Evolutionary conservation across 2,113 vertebrate genomes (phyloP).

Genomic region (Gadus macrocephalus): DNA sequence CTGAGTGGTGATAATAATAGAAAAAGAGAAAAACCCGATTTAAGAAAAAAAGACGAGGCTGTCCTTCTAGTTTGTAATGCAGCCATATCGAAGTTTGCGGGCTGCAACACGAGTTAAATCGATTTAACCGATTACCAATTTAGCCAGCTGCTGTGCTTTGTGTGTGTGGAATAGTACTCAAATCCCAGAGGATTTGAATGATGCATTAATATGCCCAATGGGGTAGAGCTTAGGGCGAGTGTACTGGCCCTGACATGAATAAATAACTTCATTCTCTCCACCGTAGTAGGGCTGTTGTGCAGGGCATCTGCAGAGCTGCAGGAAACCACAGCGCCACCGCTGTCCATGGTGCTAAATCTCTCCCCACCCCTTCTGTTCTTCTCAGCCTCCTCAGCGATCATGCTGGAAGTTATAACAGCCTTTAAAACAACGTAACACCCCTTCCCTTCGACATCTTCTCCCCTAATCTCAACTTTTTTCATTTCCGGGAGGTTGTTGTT

Average conservation of each 20-base stretch:
- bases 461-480: too few species aligned
- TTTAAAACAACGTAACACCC: too few species aligned
- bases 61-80: slow-evolving; percentile 8
- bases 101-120: too few species aligned
- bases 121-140: too few species aligned
- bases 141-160: too few species aligned
- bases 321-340: not conserved
- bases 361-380: too few species aligned
- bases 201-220: slow-evolving; percentile 24
- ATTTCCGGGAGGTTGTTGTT: not conserved
- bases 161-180: too few species aligned
- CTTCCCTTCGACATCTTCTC: not conserved
- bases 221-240: slow-evolving; percentile 4
- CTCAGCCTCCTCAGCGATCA: not conserved
- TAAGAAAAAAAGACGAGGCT: not conserved
- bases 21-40: not conserved
- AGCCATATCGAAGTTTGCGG: slow-evolving; percentile 13
- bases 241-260: slow-evolving; percentile 20
- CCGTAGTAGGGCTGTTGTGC: slow-evolving; percentile 15
- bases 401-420: too few species aligned
- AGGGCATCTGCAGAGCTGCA: not conserved
- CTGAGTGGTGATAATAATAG: not conserved
- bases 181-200: not conserved
- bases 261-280: slow-evolving; percentile 21
- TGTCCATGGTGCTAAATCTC: not conserved